Conservation (phyloP, 37 sponge, comb jelly and placozoan genomes). For the Diacarnus erythraeanus region DNA sequence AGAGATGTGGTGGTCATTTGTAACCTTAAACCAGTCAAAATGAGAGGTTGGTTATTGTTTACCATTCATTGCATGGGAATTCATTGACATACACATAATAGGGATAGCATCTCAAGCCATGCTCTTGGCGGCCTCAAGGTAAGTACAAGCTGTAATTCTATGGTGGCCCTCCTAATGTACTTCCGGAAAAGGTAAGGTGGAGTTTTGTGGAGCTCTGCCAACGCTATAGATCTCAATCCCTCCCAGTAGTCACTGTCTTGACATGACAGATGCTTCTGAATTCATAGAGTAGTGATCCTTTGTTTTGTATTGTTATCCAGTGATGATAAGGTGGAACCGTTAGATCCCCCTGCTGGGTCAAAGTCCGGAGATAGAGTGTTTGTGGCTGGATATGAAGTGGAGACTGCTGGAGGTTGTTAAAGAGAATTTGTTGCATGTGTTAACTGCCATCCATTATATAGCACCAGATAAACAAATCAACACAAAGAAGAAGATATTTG, state of each 20-base stretch:
- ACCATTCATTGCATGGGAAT: neutral
- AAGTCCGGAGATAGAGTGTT: constrained; percentile 79
- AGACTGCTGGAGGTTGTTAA: constrained; percentile 34
- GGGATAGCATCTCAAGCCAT: constrained; percentile 83
- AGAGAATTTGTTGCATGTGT: neutral
- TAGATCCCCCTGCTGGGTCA: constrained; percentile 69
- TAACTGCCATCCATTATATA: constrained; percentile 18
- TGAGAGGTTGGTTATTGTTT: constrained; percentile 64
- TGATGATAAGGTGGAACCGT: constrained; percentile 72
- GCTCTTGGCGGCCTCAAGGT: constrained; percentile 77
- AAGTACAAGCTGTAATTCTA: neutral
- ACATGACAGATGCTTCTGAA: too few species aligned
- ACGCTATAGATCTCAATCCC: too few species aligned
- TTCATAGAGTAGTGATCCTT: neutral
- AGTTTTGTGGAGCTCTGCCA: too few species aligned
- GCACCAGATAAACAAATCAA: constrained; percentile 86
- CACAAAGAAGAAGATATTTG: constrained; percentile 95
- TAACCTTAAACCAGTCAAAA: constrained; percentile 88
- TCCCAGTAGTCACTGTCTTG: too few species aligned
- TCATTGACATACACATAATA: neutral
- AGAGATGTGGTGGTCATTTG: constrained; percentile 78
- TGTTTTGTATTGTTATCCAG: constrained; percentile 16
- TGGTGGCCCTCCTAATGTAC: neutral
- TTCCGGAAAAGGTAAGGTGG: too few species aligned
- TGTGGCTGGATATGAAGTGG: constrained; percentile 70